Evolutionary conservation across 2,113 vertebrate species (phyloP).

Genomic region (Eretmochelys imbricata): DNA sequence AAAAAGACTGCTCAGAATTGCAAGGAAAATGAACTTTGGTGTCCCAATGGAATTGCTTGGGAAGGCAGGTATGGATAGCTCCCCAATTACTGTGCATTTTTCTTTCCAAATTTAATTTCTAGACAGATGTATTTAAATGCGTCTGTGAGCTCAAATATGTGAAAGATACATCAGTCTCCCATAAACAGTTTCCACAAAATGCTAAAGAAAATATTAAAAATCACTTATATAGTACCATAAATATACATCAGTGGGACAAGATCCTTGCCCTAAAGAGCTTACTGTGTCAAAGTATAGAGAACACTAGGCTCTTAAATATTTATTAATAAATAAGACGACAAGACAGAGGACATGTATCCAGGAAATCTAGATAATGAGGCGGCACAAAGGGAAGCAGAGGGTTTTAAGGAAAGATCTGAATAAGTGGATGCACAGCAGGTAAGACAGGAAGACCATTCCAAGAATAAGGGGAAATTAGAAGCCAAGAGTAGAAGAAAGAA

Average conservation of each 20-base stretch:
- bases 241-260: too few species aligned
- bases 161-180: background rate
- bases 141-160: background rate
- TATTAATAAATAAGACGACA: background rate
- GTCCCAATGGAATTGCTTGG: background rate
- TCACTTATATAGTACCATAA: background rate
- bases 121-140: background rate
- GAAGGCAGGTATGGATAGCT: too few species aligned
- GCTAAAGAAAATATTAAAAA: background rate
- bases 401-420: background rate
- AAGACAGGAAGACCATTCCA: background rate
- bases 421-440: background rate
- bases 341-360: background rate
- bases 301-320: background rate
- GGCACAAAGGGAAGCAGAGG: accelerated
- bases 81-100: accelerated
- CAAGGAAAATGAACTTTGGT: background rate
- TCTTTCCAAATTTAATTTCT: background rate
- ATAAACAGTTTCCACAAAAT: background rate
- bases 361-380: background rate
- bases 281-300: background rate
- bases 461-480: background rate
- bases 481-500: background rate
- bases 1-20: background rate
- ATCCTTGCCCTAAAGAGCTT: too few species aligned